Conservation (phyloP, 2,888 invertebrate genomes). For the Physocephala rufipes region DNA sequence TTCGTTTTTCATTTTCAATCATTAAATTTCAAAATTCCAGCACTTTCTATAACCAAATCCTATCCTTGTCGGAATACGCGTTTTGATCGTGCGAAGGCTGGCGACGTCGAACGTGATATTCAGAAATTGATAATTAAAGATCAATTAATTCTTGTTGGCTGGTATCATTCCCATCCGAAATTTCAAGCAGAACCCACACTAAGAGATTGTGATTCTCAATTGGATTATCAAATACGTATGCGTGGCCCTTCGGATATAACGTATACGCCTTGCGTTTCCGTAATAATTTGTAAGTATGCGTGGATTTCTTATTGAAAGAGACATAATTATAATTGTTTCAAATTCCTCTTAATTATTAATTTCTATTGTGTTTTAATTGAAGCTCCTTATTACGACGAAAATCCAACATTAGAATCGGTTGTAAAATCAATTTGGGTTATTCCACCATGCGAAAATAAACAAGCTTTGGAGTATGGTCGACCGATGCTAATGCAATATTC, state of each 20-base stretch:
- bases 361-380: constrained; percentile 47
- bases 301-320: neutral
- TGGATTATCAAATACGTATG: constrained; percentile 95
- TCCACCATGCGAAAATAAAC: constrained; percentile 93
- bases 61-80: constrained; percentile 88
- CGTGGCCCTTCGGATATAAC: constrained; percentile 89
- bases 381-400: constrained; percentile 87
- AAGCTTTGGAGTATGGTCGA: constrained; percentile 86
- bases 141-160: constrained; percentile 85
- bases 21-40: constrained; percentile 69
- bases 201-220: constrained; percentile 89
- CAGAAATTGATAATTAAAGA: constrained; percentile 83
- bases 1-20: neutral
- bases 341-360: neutral
- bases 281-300: constrained; percentile 79
- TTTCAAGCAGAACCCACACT: constrained; percentile 87
- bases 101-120: constrained; percentile 82
- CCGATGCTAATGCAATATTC: constrained; percentile 91
- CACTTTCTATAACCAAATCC: constrained; percentile 85
- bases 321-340: constrained; percentile 8
- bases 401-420: constrained; percentile 82
- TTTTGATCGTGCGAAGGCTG: constrained; percentile 79
- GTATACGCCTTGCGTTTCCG: constrained; percentile 92
- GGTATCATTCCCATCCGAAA: constrained; percentile 95
- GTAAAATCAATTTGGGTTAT: constrained; percentile 92